Evolutionary conservation across 2,888 invertebrate genomes (phyloP), one percentile per base, ranked within the genome.

Genomic region (Morpho achilles): DNA sequence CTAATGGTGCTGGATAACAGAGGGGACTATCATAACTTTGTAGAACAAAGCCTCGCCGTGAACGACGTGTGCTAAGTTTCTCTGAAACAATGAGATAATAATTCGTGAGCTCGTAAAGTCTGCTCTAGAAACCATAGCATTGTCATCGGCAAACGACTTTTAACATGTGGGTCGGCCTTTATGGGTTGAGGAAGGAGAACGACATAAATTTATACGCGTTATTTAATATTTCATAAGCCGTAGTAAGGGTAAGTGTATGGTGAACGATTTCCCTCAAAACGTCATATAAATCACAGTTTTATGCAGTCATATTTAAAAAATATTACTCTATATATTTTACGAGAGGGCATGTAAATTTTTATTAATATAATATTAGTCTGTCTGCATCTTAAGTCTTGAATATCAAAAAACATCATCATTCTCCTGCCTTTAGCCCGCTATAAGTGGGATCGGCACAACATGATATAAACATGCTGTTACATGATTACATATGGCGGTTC

Each of bases 31-130:
- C 86, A 84, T 86, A 86, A 87, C 82, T 85, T 79, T 72, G 69
- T 67, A 60, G 77, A 82, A 86, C 87, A 88, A 87, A 80, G 81
- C 80, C 69, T 69, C 65, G 66, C 70, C 74, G 72, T 75, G 79
- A 80, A 82, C 76, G 78, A 77, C 78, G 79, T 78, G 77, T 77
- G 81, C 75, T 72, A 76, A 80, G 78, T 73, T 77, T 74, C 76
- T 64, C 61, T 69, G 71, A 73, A 82, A 86, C 87, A 86, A 86
- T 84, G 82, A 82, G 81, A 82, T 83, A 84, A 84, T 84, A 81
- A 85, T 82, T 82, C 80, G 77, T 76, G 73, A 75, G 78, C 74
- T 80, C 82, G 79, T 83, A 82, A 81, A 81, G 72, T 53, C 10
- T 53, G 43, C 39, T 49, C 39, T 32, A 53, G 32, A 41, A 49